A percentile compares a stretch with the other conserved stretches of the same genome.
Evolutionary conservation across 2,797 vertebrate species (phyloP).

Genomic region (Miichthys miiuy): DNA sequence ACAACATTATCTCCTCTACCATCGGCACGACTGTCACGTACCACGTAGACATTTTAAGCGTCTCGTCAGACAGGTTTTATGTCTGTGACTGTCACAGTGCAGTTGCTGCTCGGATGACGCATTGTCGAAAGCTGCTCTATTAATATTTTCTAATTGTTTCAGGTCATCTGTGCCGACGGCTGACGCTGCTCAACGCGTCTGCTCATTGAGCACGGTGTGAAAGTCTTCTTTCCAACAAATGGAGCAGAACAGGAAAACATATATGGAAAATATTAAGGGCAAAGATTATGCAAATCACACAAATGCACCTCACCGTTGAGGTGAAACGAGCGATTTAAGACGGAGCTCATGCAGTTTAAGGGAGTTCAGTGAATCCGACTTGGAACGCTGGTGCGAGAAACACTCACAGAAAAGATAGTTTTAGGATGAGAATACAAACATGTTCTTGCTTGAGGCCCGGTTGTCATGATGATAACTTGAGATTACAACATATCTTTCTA

Average conservation of each 20-base stretch:
- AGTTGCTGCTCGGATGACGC: not conserved
- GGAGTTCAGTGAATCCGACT: too few relatives aligned
- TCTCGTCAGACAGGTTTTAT: not conserved
- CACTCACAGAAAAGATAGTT: too few relatives aligned
- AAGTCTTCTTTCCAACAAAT: not conserved
- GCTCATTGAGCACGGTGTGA: not conserved
- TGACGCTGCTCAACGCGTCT: not conserved
- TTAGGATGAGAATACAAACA: not conserved
- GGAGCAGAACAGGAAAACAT: not conserved
- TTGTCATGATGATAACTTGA: not conserved
- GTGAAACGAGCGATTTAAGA: not conserved
- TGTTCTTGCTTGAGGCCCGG: not conserved
- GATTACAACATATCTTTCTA: not conserved
- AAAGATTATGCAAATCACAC: not conserved
- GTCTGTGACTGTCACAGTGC: constrained; percentile 1
- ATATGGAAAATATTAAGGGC: not conserved
- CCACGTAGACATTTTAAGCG: not conserved
- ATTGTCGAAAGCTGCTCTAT: not conserved
- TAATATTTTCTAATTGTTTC: not conserved
- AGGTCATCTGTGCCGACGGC: not conserved
- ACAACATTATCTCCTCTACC: not conserved
- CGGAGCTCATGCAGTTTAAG: not conserved
- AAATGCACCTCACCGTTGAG: not conserved
- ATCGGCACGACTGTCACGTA: not conserved
- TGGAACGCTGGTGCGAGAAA: not conserved